phyloP scores from a whole-genome alignment of 2,888 invertebrate genomes.

The Gandaritis pyraliata region DNA sequence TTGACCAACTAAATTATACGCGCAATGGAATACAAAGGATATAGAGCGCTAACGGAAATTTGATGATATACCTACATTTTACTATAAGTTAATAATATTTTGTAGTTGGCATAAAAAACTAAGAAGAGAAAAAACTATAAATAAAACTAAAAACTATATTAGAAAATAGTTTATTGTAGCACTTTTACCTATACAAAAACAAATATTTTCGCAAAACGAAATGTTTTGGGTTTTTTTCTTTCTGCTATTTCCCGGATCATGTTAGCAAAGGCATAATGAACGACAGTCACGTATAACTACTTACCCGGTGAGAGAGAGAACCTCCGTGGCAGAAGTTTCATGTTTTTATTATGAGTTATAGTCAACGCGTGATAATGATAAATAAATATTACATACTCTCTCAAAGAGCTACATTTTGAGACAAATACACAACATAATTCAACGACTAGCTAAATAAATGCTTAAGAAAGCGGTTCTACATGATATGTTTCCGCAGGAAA shows the following conservation, averaged over 20 bases:
- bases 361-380: slow-evolving; percentile 39
- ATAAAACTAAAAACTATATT: no score
- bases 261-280: slow-evolving; percentile 8
- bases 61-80: no score
- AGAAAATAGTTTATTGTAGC: no score
- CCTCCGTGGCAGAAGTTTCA: slow-evolving; percentile 30
- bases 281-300: slow-evolving; percentile 40
- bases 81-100: no score
- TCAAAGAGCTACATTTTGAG: slow-evolving; percentile 37
- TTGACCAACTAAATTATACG: no score
- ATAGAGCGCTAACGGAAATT: no score
- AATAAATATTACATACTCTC: slow-evolving; percentile 36
- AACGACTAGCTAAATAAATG: slow-evolving; percentile 60
- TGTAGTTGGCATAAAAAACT: no score
- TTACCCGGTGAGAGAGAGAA: slow-evolving; percentile 30
- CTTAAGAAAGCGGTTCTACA: slow-evolving; percentile 63
- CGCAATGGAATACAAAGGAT: no score
- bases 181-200: background rate
- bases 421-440: slow-evolving; percentile 62
- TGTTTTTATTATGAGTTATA: slow-evolving; percentile 39
- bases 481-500: slow-evolving; percentile 68
- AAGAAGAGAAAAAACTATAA: no score
- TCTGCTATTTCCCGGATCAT: background rate
- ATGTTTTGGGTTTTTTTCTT: no score
- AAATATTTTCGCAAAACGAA: background rate